Percentiles rank a stretch among this genome's conserved stretches.
Conservation (phyloP, 2,888 invertebrate genomes). For the Erebia palarica region DNA sequence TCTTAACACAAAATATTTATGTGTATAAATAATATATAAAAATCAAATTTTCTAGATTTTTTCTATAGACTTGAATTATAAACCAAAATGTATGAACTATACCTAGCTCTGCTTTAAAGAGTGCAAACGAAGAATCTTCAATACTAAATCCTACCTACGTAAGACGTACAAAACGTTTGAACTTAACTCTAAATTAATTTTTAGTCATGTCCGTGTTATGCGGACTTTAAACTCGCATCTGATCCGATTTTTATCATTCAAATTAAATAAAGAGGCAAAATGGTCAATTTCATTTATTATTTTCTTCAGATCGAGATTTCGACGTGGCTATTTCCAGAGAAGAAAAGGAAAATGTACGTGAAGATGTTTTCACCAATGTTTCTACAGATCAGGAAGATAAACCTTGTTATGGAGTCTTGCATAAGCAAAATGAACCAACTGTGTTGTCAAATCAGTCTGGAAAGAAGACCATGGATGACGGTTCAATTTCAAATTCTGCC, state of each 20-base stretch:
- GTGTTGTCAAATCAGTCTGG: background rate
- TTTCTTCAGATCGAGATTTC: conserved; percentile 7
- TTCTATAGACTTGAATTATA: too few relatives aligned
- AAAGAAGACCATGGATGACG: background rate
- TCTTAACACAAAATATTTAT: too few relatives aligned
- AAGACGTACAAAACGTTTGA: too few relatives aligned
- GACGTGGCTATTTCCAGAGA: conserved; percentile 4
- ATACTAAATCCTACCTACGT: too few relatives aligned
- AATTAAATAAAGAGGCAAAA: too few relatives aligned
- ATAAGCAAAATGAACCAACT: conserved; percentile 8
- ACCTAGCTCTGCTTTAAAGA: background rate
- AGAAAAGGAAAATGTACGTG: background rate
- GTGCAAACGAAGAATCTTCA: too few relatives aligned
- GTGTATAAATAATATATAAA: too few relatives aligned
- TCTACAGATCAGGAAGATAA: background rate
- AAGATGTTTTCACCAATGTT: background rate
- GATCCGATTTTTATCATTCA: conserved; percentile 1
- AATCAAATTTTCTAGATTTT: too few relatives aligned
- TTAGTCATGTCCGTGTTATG: too few relatives aligned
- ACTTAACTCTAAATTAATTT: too few relatives aligned
- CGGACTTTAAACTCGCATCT: background rate
- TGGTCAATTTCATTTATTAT: too few relatives aligned
- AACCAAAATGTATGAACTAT: background rate
- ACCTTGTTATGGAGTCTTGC: background rate
- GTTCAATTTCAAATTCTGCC: background rate